These are phyloP conservation scores for Tribolium freemani DNA, from an alignment of 2,888 invertebrate species.

Conservation along the genomic window DNA sequence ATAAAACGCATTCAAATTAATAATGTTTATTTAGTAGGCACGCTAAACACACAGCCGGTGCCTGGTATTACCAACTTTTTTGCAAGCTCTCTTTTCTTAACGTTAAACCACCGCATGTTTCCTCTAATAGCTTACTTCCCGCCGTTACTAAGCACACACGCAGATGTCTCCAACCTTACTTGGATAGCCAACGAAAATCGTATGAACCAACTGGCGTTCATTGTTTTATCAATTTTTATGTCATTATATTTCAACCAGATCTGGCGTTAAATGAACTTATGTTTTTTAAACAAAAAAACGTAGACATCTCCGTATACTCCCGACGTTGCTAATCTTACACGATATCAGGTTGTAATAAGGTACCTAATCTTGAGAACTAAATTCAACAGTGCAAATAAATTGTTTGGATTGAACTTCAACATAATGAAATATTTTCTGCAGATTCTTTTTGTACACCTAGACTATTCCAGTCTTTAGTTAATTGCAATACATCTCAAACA, in stretches of 20 bases:
- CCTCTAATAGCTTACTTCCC: conserved; percentile 64
- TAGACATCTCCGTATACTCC: background rate
- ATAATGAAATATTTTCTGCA: background rate
- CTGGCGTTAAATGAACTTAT: conserved; percentile 32
- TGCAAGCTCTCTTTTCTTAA: conserved; percentile 59
- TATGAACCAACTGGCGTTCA: conserved; percentile 56
- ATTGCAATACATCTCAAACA: background rate
- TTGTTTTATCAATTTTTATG: conserved; percentile 55
- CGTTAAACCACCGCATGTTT: conserved; percentile 62
- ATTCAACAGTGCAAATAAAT: background rate
- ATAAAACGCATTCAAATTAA: background rate
- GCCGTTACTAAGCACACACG: conserved; percentile 61
- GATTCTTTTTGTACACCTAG: background rate
- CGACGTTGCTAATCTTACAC: background rate
- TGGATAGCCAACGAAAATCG: conserved; percentile 50
- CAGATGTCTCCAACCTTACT: conserved; percentile 62
- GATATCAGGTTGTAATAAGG: background rate
- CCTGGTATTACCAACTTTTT: conserved; percentile 59
- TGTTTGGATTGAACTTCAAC: background rate
- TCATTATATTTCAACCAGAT: conserved; percentile 42
- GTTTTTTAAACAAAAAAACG: conserved; percentile 19
- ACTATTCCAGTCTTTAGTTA: background rate
- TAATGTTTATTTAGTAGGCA: conserved; percentile 35
- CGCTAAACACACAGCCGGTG: conserved; percentile 55
- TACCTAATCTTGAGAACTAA: background rate